Percentiles rank a stretch among this genome's conserved stretches.
These are phyloP conservation scores for Protobothrops flavoviridis DNA, from an alignment of 2,113 vertebrate species.

Conservation along the genomic window DNA sequence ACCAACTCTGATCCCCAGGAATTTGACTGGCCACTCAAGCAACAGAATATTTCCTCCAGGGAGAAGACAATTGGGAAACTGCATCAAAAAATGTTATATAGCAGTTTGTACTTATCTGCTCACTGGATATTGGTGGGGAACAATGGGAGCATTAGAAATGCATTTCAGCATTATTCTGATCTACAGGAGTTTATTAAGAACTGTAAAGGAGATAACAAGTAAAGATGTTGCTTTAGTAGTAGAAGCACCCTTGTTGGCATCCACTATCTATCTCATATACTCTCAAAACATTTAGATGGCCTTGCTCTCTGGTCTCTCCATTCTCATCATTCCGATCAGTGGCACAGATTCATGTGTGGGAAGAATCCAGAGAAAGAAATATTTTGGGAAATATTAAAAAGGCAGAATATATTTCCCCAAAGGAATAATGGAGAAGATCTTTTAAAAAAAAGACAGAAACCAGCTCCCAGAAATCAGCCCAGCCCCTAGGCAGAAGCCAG, in stretches of 20 bases:
- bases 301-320: slow-evolving; percentile 59
- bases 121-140: neutral
- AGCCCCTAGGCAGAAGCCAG: too few species aligned
- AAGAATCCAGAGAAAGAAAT: too few species aligned
- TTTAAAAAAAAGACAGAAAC: too few species aligned
- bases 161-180: neutral
- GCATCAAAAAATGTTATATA: neutral
- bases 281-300: slow-evolving; percentile 60
- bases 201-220: neutral
- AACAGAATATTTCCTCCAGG: neutral
- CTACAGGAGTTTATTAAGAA: neutral
- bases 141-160: neutral
- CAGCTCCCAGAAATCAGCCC: too few species aligned
- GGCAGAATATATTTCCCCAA: too few species aligned
- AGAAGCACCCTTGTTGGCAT: too few species aligned
- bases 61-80: neutral
- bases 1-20: neutral
- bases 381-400: too few species aligned
- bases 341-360: slow-evolving; percentile 59
- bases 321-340: slow-evolving; percentile 26
- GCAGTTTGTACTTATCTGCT: neutral
- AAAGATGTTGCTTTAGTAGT: neutral
- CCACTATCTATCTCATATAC: too few species aligned
- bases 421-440: too few species aligned
- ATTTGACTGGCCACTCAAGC: neutral